Evolutionary conservation across 1,140 invertebrate genomes (phyloP), one percentile per base, ranked within the genome.

Genomic region (Anoplophora glabripennis): DNA sequence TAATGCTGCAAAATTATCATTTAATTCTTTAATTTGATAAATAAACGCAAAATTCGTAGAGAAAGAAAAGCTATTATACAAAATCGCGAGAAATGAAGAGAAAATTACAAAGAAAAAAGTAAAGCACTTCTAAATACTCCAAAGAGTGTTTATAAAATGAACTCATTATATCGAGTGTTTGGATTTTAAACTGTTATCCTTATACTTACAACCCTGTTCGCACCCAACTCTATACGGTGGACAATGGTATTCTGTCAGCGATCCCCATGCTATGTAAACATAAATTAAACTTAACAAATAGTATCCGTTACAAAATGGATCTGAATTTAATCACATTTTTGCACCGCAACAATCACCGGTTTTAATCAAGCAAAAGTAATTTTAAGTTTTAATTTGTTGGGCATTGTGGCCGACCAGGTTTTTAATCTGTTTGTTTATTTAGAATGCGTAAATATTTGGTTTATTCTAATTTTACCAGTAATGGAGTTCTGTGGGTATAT

Each of bases 231-330:
- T 17, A 4, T 41, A 12, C 40, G 40, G 7, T 17, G 40, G 40
- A 41, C 40, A 41, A 41, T 12, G n/a, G 40, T 5, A 41, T 12
- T 41, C 40, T 41, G 15, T 41, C 40, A 41, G 40, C 15, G 7
- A 7, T 41, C 40, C n/a, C 21, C 5, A 41, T 17, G 7, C 40
- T 41, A 7, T 41, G 40, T 41, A 2, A 41, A 41, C 40, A 41
- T 41, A 41, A 41, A 41, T 41, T 41, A 41, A 41, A 41, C 15
- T 41, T 17, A 41, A 41, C 40, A 41, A 41, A 41, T 41, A 41
- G 40, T 17, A 17, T 12, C 40, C 40, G 15, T 41, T 28, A 28
- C 21, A 28, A 28, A 28, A 41, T 17, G 15, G 15, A 41, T 3
- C 2, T 41, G 40, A 41, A 12, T 41, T 41, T 41, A 41, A 41